A percentile compares a stretch with the other conserved stretches of the same genome.
These are phyloP conservation scores for Coregonus sp. DNA, from an alignment of 2,797 vertebrate species.

Conservation along the genomic window DNA sequence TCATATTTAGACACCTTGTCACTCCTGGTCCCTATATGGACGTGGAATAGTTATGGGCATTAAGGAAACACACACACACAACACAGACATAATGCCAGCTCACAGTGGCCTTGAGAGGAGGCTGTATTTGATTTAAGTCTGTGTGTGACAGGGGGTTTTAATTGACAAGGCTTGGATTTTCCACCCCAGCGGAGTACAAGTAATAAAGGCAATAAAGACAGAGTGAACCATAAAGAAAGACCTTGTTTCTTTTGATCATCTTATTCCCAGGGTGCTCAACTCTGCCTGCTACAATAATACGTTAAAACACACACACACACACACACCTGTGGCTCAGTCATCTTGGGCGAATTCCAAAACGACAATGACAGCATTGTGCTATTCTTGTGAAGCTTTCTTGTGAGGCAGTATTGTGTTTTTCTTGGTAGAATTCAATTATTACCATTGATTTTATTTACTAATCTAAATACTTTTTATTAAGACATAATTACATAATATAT, in stretches of 20 bases:
- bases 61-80: neutral
- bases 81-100: neutral
- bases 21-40: neutral
- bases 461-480: no score
- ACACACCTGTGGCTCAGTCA: neutral
- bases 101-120: conserved; percentile 46
- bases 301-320: conserved; percentile 16
- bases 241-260: conserved; percentile 58
- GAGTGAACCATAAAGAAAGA: conserved; percentile 58
- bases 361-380: neutral
- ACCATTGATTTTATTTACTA: no score
- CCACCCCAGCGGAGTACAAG: conserved; percentile 57
- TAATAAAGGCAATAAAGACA: conserved; percentile 64
- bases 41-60: neutral
- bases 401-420: neutral
- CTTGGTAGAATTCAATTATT: no score
- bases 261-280: conserved; percentile 48
- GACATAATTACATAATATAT: no score
- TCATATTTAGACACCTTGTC: no score
- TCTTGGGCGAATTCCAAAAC: neutral
- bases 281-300: conserved; percentile 33
- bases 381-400: neutral
- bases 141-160: conserved; percentile 56
- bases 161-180: conserved; percentile 57
- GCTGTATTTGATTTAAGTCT: conserved; percentile 30